These are phyloP conservation scores for Mongoloraphidia duomilia DNA, from an alignment of 2,888 invertebrate species.

Conservation along the genomic window DNA sequence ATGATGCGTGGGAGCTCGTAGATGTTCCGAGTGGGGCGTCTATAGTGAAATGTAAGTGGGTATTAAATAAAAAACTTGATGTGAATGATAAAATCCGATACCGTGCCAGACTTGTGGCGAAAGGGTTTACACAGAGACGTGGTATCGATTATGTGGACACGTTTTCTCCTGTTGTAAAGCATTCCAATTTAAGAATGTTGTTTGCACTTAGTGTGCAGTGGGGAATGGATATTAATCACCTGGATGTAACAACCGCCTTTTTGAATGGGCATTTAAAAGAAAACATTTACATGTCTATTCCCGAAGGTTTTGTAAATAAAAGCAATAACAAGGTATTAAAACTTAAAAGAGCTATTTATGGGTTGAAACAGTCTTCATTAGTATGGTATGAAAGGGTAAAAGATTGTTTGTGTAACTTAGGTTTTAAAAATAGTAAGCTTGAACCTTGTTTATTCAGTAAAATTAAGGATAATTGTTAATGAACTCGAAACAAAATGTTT, in stretches of 20 bases:
- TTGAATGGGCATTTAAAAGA: constrained; percentile 17
- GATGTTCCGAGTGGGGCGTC: constrained; percentile 13
- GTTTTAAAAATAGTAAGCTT: no score
- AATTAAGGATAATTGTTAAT: no score
- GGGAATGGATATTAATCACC: constrained; percentile 11
- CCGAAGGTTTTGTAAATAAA: no score
- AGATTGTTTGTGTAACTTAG: no score
- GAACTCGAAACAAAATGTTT: no score
- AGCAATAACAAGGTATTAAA: no score
- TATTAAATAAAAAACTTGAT: no score
- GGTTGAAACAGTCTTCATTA: no score
- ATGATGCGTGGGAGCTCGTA: constrained; percentile 18
- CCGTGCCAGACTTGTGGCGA: constrained; percentile 16
- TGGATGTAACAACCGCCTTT: constrained; percentile 19
- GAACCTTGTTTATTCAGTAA: no score
- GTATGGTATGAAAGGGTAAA: no score
- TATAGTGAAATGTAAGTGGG: constrained; percentile 20
- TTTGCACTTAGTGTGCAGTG: constrained; percentile 12
- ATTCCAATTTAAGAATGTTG: constrained; percentile 15
- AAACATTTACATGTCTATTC: no score
- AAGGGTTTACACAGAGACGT: constrained; percentile 15
- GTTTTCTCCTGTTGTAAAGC: constrained; percentile 14
- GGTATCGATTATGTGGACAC: constrained; percentile 17
- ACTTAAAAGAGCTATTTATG: no score
- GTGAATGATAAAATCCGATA: constrained; percentile 14